Evolutionary conservation across 2,113 vertebrate species (phyloP), one percentile per base, ranked within the genome.

Genomic region (Nerophis lumbriciformis): DNA sequence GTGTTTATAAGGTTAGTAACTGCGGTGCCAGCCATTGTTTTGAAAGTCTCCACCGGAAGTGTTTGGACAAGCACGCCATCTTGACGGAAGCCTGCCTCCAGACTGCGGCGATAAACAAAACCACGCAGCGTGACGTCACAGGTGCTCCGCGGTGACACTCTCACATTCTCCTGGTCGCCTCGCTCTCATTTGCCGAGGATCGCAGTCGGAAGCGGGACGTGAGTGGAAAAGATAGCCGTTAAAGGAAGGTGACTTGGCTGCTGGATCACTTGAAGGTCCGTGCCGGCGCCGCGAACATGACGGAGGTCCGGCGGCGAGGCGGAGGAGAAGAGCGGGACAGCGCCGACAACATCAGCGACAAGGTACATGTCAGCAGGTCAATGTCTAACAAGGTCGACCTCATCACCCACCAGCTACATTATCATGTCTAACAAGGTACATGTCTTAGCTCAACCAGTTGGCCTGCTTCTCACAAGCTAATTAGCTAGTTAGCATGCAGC

Each of bases 71-170:
- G 35, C 35, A 16, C 14, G 15, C 35, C 9, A 1, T 0, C 16
- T 54, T 63, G 67, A 37, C 37, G 1, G 13, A 45, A 11, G 39
- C 5, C 11, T 11, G 42, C 12, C 11, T 45, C 10, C 8, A 1
- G 74, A 81, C 85, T 85, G 86, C 83, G 73, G 87, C 66, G 69
- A 83, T 87, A 89, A 89, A 89, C 86, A 91, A 84, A 89, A 44
- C 69, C 88, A 84, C 68, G 79, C 87, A 86, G 71, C 4, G 21
- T 37, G 37, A 8, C 45, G 4, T 15, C 14, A 14, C 42, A 12
- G 14, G 14, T 39, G 14, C 14, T 55, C 28, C 28, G 28, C 28
- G 28, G 28, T 28, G 28, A 28, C 28, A 28, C 28, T 28, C 19
- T 52, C 19, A 12, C 14, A 8, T 54, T 54, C 13, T 15, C 35